Percentiles rank a stretch among this genome's conserved stretches.
Conservation (phyloP, 2,888 invertebrate species). For the Diplazon laetatorius region DNA sequence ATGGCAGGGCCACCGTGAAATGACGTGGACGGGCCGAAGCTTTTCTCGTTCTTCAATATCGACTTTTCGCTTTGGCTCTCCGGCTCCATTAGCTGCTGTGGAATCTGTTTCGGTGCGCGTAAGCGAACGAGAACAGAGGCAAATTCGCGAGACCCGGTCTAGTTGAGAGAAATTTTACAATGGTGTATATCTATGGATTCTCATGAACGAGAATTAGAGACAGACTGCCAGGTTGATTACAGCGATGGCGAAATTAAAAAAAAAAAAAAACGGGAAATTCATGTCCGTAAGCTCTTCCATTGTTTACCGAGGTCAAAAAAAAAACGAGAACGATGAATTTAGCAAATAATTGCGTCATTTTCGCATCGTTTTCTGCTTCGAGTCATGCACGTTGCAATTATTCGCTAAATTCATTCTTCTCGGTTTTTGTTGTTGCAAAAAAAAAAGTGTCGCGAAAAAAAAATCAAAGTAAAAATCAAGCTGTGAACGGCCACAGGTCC, state of each 20-base stretch:
- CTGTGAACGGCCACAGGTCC: no score
- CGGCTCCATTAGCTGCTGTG: constrained; percentile 2
- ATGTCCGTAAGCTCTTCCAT: background rate
- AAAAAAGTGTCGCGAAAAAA: no score
- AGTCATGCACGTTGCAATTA: no score
- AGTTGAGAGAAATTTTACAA: constrained; percentile 1
- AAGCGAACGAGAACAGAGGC: constrained; percentile 7
- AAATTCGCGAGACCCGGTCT: constrained; percentile 11
- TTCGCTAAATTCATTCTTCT: no score
- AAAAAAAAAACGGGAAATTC: constrained; percentile 12
- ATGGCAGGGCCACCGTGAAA: background rate
- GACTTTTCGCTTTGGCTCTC: constrained; percentile 28
- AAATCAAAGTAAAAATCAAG: no score
- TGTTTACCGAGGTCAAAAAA: background rate
- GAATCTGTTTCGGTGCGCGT: constrained; percentile 10
- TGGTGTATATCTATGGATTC: constrained; percentile 6
- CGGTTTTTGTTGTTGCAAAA: no score
- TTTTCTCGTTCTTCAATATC: constrained; percentile 48
- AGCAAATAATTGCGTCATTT: no score
- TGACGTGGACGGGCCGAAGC: background rate
- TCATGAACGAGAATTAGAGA: constrained; percentile 10
- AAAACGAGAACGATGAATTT: no score
- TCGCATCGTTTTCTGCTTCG: background rate
- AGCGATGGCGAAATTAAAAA: background rate
- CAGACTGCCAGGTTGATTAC: background rate